Percentiles rank a stretch among this genome's conserved stretches.
phyloP scores from a whole-genome alignment of 2,888 invertebrate genomes.

The Lasioglossum figueresi region DNA sequence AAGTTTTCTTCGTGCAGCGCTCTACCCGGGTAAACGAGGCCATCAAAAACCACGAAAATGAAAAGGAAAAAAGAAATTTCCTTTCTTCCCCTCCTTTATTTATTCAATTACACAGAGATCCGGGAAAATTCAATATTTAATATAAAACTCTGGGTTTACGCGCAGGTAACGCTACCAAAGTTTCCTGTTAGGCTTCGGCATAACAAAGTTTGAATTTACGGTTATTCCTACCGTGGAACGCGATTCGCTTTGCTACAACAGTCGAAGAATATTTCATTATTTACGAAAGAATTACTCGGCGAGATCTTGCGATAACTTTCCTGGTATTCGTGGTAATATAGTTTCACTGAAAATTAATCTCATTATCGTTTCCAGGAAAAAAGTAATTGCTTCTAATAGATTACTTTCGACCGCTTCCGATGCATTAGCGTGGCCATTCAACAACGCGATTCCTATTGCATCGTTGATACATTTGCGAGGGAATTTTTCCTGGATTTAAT shows the following conservation, averaged over 20 bases:
- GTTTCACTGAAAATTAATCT: background rate
- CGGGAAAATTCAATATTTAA: background rate
- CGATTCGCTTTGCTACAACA: background rate
- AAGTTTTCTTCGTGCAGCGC: slow-evolving; percentile 5
- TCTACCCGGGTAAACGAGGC: background rate
- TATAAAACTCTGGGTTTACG: background rate
- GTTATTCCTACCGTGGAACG: background rate
- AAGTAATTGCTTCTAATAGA: background rate
- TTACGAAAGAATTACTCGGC: background rate
- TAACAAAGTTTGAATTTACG: background rate
- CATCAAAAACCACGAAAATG: slow-evolving; percentile 3
- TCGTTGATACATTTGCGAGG: background rate
- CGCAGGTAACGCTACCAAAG: background rate
- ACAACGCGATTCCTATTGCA: background rate
- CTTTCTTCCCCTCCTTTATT: background rate
- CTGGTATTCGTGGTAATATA: background rate
- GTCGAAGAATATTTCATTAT: background rate
- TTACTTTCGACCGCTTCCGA: background rate
- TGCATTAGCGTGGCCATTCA: background rate
- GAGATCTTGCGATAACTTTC: background rate
- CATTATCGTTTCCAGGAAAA: background rate
- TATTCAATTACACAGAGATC: background rate
- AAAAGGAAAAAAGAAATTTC: background rate
- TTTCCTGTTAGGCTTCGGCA: background rate
- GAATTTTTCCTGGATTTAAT: background rate